Evolutionary conservation across 2,113 vertebrate genomes (phyloP).

Genomic region (Podarcis cretensis): DNA sequence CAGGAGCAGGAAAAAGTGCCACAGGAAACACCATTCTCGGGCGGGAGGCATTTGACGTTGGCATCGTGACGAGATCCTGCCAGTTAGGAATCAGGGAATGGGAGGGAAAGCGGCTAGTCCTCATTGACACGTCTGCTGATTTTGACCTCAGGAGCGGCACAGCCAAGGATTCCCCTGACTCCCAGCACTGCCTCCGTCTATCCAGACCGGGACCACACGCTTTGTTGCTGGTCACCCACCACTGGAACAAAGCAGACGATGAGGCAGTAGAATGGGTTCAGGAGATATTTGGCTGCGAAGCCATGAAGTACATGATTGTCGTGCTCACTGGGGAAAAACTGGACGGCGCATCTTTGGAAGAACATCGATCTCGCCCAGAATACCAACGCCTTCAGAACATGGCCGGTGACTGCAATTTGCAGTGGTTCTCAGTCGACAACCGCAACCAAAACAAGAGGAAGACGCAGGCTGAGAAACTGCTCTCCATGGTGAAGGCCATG

Average conservation of each 20-base stretch:
- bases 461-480: neutral
- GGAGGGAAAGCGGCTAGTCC: neutral
- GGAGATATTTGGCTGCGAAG: neutral
- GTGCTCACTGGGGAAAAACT: neutral
- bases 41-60: neutral
- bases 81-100: neutral
- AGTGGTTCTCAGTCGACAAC: neutral
- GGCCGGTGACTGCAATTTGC: fast-evolving
- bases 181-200: neutral
- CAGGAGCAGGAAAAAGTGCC: neutral
- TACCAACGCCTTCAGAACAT: neutral
- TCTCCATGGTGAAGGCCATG: neutral
- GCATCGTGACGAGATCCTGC: neutral
- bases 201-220: neutral
- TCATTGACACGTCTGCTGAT: neutral
- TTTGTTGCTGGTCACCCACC: neutral
- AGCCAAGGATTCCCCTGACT: too few species aligned
- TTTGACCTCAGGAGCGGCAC: neutral
- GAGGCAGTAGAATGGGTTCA: too few species aligned
- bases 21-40: neutral
- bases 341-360: neutral
- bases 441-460: too few species aligned
- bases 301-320: neutral
- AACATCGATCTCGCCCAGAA: fast-evolving
- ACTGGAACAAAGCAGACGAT: neutral